A percentile compares a stretch with the other conserved stretches of the same genome.
Conservation (phyloP, 1,140 invertebrate species). For the Drosophila arawakana region DNA sequence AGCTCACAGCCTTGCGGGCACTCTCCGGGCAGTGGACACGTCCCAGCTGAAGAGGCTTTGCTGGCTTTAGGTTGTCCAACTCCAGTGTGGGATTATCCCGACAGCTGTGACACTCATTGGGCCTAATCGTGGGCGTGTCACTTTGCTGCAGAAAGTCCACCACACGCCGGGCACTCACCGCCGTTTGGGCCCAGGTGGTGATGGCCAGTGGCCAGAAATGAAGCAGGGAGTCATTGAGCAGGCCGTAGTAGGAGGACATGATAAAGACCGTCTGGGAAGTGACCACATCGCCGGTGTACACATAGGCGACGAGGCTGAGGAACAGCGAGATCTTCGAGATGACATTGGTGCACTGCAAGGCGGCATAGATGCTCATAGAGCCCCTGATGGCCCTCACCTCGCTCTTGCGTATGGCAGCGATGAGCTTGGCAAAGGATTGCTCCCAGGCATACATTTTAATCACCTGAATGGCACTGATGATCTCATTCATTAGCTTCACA, state of each 20-base stretch:
- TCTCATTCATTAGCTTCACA: slow-evolving; percentile 93
- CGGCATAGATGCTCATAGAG: slow-evolving; percentile 84
- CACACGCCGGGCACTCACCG: slow-evolving; percentile 89
- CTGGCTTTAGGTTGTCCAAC: not conserved
- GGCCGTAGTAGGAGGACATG: slow-evolving; percentile 85
- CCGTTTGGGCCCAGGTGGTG: slow-evolving; percentile 85
- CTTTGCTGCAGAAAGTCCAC: slow-evolving; percentile 85
- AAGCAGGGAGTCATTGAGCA: slow-evolving; percentile 85
- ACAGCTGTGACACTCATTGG: slow-evolving; percentile 21
- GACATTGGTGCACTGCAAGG: slow-evolving; percentile 85
- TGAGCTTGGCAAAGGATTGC: slow-evolving; percentile 88
- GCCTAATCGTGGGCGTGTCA: slow-evolving; percentile 42
- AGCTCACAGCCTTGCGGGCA: slow-evolving; percentile 48
- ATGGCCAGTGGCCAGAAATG: slow-evolving; percentile 90
- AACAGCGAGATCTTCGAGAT: slow-evolving; percentile 88
- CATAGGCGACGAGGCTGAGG: slow-evolving; percentile 87
- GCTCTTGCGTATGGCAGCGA: slow-evolving; percentile 86
- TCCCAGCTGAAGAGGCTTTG: slow-evolving; percentile 25
- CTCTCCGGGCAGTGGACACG: slow-evolving; percentile 77
- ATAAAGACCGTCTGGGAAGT: slow-evolving; percentile 87
- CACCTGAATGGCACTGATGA: slow-evolving; percentile 89
- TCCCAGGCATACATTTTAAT: slow-evolving; percentile 95
- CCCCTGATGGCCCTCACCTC: slow-evolving; percentile 85
- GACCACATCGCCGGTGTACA: slow-evolving; percentile 86
- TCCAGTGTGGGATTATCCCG: slow-evolving; percentile 54